A percentile compares a stretch with the other conserved stretches of the same genome.
Conservation (phyloP, 2,797 vertebrate genomes). For the Sebastes cheni region DNA sequence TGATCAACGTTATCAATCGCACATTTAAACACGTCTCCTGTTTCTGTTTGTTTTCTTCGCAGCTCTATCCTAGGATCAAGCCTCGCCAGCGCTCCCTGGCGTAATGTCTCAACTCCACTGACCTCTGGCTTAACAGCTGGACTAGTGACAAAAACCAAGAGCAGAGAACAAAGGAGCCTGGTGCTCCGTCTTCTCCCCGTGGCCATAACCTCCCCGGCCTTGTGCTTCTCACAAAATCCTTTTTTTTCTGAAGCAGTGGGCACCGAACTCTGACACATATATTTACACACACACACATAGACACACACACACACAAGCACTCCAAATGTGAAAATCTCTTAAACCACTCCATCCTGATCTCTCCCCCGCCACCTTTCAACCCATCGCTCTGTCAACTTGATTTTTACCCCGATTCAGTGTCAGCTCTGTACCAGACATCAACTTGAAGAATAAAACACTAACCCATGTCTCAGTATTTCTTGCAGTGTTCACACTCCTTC, state of each 20-base stretch:
- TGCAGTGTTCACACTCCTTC: conserved; percentile 49
- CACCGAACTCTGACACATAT: conserved; percentile 61
- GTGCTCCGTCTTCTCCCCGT: conserved; percentile 57
- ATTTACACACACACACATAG: conserved; percentile 47
- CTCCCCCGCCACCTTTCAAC: neutral
- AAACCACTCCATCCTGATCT: conserved; percentile 36
- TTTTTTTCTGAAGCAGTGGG: conserved; percentile 57
- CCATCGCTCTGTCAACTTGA: conserved; percentile 16
- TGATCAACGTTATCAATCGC: too few species aligned
- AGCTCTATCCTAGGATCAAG: conserved; percentile 98
- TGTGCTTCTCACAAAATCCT: conserved; percentile 54
- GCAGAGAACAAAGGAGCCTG: conserved; percentile 70
- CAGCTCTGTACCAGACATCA: conserved; percentile 51
- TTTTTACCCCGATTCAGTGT: conserved; percentile 40
- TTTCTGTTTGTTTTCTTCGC: conserved; percentile 34
- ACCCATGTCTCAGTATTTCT: conserved; percentile 62
- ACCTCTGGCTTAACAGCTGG: conserved; percentile 55
- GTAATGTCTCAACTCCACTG: conserved; percentile 68
- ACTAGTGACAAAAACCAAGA: conserved; percentile 61
- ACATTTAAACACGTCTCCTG: neutral
- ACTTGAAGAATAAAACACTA: conserved; percentile 64
- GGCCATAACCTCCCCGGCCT: conserved; percentile 56
- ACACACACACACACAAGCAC: conserved; percentile 35
- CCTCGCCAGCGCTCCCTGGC: conserved; percentile 96
- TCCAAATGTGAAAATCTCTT: conserved; percentile 52